A percentile compares a stretch with the other conserved stretches of the same genome.
Conservation (phyloP, 2,113 vertebrate genomes). For the Pseudonaja textilis region DNA sequence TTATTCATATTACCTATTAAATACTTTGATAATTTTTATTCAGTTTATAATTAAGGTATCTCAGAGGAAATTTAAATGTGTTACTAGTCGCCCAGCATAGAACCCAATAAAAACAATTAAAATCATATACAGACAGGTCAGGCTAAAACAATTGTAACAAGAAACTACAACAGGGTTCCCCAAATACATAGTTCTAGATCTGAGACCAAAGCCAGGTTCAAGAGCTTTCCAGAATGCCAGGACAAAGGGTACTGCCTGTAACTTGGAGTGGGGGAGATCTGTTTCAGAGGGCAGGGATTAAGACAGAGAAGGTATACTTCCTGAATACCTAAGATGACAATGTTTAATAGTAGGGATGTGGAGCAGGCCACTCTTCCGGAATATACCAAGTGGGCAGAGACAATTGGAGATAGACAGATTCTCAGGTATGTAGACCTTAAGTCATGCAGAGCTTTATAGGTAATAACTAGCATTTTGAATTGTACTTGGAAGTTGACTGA, state of each 20-base stretch:
- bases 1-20: constrained; percentile 42
- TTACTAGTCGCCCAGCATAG: background rate
- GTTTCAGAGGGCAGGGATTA: background rate
- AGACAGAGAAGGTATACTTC: background rate
- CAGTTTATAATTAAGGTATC: background rate
- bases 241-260: background rate
- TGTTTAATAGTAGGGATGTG: background rate
- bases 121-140: background rate
- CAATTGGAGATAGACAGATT: background rate
- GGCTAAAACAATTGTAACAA: background rate
- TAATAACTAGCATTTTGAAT: background rate
- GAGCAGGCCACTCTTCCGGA: background rate
- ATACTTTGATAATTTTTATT: background rate
- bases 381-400: background rate
- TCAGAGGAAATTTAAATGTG: too few relatives aligned
- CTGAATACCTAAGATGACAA: background rate
- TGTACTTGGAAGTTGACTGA: background rate
- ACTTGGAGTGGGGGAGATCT: background rate
- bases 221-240: background rate
- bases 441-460: background rate
- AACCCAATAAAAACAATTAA: background rate
- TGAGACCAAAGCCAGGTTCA: background rate
- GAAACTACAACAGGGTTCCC: background rate
- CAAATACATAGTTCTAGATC: background rate
- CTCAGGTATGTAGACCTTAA: background rate